These are phyloP conservation scores for Ochotona princeps DNA, from an alignment of 2,113 vertebrate genomes.

Conservation along the genomic window DNA sequence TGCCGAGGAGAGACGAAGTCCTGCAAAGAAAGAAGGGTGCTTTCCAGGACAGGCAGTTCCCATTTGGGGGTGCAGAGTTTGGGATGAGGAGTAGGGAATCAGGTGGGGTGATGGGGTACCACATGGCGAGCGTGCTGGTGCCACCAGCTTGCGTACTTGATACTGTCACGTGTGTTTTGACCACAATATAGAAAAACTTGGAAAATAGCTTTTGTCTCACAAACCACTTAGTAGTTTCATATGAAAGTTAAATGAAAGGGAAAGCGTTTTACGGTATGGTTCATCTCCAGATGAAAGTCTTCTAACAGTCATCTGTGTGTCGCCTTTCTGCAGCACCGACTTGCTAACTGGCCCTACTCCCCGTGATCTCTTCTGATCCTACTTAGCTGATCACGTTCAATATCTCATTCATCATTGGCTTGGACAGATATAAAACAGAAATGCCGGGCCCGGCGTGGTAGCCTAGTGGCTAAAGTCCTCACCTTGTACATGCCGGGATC, in stretches of 20 bases:
- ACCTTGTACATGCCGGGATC: too few species aligned
- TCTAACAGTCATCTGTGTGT: neutral
- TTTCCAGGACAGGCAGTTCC: too few species aligned
- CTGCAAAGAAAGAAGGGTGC: neutral
- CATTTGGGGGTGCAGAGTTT: neutral
- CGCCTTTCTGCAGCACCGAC: neutral
- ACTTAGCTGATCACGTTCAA: neutral
- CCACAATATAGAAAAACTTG: neutral
- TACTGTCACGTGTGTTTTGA: neutral
- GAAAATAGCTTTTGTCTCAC: neutral
- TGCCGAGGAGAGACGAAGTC: neutral
- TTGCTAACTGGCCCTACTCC: neutral
- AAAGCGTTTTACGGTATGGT: neutral
- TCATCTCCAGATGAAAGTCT: neutral
- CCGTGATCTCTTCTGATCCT: neutral
- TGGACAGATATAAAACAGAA: neutral
- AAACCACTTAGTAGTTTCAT: neutral
- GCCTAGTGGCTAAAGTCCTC: too few species aligned
- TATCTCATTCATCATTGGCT: neutral
- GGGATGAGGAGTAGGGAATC: neutral
- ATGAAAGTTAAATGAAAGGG: neutral
- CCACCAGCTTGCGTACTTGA: neutral
- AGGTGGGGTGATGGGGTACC: fast-evolving
- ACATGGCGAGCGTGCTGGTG: fast-evolving
- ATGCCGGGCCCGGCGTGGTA: neutral